Evolutionary conservation across 2,888 invertebrate genomes (phyloP), one percentile per base, ranked within the genome.

Genomic region (Eumacrocentrus americanus): DNA sequence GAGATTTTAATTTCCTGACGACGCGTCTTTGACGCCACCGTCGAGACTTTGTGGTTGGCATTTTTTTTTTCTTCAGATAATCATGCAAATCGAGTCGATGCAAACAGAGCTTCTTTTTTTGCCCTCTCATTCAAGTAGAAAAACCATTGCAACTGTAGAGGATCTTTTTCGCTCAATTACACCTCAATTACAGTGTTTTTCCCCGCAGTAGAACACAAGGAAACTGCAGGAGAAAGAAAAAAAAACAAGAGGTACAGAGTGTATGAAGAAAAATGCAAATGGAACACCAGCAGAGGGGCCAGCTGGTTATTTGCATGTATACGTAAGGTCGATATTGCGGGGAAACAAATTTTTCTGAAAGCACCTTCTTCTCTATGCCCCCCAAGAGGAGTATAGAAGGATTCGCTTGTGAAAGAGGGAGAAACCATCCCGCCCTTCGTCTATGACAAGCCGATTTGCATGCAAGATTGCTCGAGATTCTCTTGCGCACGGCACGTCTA

Each of bases 381-480:
- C 65, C 60, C 57, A 64, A 62, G 69, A 67, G 62, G 66, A 70
- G 65, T 68, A 68, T 69, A 67, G 68, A 67, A 68, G 67, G 66
- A 63, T 65, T 66, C 64, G 70, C n/a, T n/a, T n/a, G 67, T 67
- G 66, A 67, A 67, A 48, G 50, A 37, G 54, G 42, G 37, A 29
- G 58, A 34, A 58, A 53, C 34, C 61, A 37, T 58, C 46, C 25
- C 35, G 54, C 55, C 44, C 53, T 56, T 52, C 46, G 59, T 63
- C 62, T 44, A 66, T 46, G 54, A 54, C 57, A 64, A 67, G 68
- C 62, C 66, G 69, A 72, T 72, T 72, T 70, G 70, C 72, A 73
- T 71, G 66, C 67, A 65, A 72, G 70, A 72, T 72, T 72, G 69
- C 60, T 57, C 62, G 44, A 64, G 68, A 69, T 67, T 64, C 58